Conservation (phyloP, 2,113 vertebrate species). For the Prunella fulvescens region DNA sequence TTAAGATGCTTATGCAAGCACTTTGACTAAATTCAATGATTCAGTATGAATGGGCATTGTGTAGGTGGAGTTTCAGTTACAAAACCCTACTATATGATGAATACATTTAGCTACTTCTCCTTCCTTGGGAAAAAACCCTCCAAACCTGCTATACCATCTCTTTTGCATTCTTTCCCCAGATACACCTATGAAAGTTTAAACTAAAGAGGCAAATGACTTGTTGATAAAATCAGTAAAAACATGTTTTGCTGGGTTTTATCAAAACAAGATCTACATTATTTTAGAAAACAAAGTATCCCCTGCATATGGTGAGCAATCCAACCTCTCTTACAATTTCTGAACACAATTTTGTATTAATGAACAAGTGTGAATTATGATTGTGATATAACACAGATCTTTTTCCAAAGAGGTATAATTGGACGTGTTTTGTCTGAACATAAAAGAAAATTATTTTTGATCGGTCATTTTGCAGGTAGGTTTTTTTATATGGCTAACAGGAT, state of each 20-base stretch:
- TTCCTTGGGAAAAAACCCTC: background rate
- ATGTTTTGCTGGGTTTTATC: background rate
- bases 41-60: background rate
- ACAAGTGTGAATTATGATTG: background rate
- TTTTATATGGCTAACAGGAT: background rate
- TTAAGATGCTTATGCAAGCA: background rate
- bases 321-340: background rate
- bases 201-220: background rate
- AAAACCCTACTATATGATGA: background rate
- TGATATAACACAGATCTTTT: background rate
- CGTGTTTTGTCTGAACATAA: background rate
- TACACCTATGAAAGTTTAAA: background rate
- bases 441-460: slow-evolving; percentile 3
- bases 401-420: background rate
- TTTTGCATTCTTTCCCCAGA: background rate
- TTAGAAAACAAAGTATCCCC: background rate
- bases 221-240: background rate
- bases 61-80: background rate
- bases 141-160: fast-evolving
- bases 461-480: slow-evolving; percentile 31
- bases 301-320: background rate
- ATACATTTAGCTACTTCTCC: background rate
- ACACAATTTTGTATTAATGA: background rate
- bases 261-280: background rate
- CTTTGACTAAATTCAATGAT: background rate